Percentiles rank a stretch among this genome's conserved stretches.
These are phyloP conservation scores for Callocephalon fimbriatum DNA, from an alignment of 2,113 vertebrate species.

Conservation along the genomic window DNA sequence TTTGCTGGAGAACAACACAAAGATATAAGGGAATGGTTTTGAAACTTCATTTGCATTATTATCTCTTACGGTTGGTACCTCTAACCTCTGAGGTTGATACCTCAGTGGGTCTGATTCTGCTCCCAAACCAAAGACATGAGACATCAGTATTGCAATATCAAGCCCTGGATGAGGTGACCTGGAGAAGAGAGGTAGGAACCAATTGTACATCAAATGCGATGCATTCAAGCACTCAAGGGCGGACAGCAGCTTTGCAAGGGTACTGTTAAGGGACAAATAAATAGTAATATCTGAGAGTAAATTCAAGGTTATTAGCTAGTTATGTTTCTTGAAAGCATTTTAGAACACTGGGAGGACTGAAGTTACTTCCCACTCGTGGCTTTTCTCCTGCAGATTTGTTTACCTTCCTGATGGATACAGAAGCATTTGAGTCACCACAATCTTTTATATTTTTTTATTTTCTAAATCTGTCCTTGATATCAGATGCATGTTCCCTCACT, in stretches of 20 bases:
- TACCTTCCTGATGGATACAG: background rate
- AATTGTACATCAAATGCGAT: background rate
- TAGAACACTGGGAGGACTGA: background rate
- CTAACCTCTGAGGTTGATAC: background rate
- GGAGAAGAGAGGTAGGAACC: background rate
- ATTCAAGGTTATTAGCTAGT: background rate
- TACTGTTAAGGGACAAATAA: background rate
- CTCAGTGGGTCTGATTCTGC: background rate
- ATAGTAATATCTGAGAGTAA: conserved; percentile 17
- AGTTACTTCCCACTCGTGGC: background rate
- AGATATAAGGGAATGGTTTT: background rate
- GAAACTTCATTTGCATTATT: background rate
- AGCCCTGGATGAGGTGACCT: background rate
- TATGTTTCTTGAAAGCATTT: background rate
- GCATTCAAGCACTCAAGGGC: background rate
- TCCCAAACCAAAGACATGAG: background rate
- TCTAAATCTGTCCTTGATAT: background rate
- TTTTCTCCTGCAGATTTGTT: background rate
- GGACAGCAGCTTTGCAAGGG: background rate
- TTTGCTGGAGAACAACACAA: background rate
- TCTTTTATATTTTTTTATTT: background rate
- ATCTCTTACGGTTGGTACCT: background rate
- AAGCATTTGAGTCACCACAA: background rate
- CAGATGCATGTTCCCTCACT: background rate
- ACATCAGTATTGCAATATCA: background rate